These are phyloP conservation scores for Macrosteles quadrilineatus DNA, from an alignment of 1,140 invertebrate genomes.

Conservation along the genomic window DNA sequence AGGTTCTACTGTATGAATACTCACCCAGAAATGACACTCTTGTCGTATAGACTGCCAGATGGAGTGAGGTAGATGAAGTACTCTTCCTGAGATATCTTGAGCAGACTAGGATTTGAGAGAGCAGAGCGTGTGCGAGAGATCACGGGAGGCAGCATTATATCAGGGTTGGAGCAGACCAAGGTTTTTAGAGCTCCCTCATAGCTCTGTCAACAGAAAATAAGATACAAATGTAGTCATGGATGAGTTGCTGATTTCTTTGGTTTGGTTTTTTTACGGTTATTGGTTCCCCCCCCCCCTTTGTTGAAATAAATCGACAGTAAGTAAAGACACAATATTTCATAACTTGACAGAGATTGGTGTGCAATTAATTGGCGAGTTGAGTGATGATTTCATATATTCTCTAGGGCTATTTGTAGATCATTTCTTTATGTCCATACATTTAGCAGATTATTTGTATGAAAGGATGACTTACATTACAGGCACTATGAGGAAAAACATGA, in stretches of 20 bases:
- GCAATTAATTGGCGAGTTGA: too few relatives aligned
- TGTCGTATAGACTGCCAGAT: conserved; percentile 90
- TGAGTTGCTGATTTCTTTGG: too few relatives aligned
- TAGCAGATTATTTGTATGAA: too few relatives aligned
- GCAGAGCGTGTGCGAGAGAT: conserved; percentile 57
- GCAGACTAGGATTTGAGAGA: conserved; percentile 70
- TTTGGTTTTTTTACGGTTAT: too few relatives aligned
- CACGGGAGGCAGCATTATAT: conserved; percentile 61
- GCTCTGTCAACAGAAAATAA: conserved; percentile 47
- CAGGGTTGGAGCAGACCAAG: conserved; percentile 63
- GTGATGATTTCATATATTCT: too few relatives aligned
- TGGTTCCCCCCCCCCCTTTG: too few relatives aligned
- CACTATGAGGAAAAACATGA: too few relatives aligned
- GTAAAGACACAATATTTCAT: background rate
- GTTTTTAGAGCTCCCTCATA: conserved; percentile 67
- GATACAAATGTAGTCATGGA: conserved; percentile 28
- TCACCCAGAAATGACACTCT: conserved; percentile 80
- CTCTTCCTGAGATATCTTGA: conserved; percentile 79
- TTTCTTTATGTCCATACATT: too few relatives aligned
- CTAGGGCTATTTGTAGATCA: too few relatives aligned
- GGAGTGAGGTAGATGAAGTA: conserved; percentile 88
- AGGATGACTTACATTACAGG: too few relatives aligned
- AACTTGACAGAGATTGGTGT: too few relatives aligned
- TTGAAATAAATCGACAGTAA: background rate
- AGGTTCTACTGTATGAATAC: too few relatives aligned